phyloP scores from a whole-genome alignment of 2,113 vertebrate species.

The Litocranius walleri region DNA sequence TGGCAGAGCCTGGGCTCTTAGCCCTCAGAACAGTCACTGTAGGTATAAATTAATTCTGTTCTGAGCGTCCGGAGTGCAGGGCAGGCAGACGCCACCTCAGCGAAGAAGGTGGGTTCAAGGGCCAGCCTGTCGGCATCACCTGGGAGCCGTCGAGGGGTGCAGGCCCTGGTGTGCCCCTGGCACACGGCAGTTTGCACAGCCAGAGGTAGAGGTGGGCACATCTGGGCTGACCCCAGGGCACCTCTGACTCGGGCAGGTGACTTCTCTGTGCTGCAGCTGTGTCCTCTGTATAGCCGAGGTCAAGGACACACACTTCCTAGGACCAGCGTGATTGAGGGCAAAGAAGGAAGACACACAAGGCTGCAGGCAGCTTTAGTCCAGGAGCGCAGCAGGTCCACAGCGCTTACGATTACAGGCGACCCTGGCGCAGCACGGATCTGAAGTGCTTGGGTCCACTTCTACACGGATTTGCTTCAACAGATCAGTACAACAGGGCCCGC shows the following conservation, averaged over 20 bases:
- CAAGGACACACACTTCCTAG: background rate
- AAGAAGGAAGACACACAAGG: background rate
- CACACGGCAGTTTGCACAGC: background rate
- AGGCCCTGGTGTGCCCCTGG: rapidly evolving
- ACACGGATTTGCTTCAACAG: rapidly evolving
- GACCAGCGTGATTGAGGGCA: background rate
- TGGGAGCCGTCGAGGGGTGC: background rate
- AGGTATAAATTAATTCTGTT: rapidly evolving
- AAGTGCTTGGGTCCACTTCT: background rate
- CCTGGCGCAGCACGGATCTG: background rate
- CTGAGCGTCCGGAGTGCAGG: rapidly evolving
- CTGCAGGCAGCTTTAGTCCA: background rate
- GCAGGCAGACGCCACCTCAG: background rate
- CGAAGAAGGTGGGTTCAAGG: rapidly evolving
- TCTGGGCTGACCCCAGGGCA: background rate
- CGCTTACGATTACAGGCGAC: rapidly evolving
- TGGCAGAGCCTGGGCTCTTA: rapidly evolving
- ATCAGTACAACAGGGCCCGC: background rate
- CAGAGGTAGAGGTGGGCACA: rapidly evolving
- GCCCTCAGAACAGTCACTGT: background rate
- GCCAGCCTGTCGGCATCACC: rapidly evolving
- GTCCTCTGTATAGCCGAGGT: rapidly evolving
- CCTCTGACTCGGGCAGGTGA: background rate
- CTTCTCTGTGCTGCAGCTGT: background rate
- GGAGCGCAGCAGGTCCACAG: background rate